Base-by-base conservation (phyloP, 2,113 vertebrate species). In the Oncorhynchus keta region DNA sequence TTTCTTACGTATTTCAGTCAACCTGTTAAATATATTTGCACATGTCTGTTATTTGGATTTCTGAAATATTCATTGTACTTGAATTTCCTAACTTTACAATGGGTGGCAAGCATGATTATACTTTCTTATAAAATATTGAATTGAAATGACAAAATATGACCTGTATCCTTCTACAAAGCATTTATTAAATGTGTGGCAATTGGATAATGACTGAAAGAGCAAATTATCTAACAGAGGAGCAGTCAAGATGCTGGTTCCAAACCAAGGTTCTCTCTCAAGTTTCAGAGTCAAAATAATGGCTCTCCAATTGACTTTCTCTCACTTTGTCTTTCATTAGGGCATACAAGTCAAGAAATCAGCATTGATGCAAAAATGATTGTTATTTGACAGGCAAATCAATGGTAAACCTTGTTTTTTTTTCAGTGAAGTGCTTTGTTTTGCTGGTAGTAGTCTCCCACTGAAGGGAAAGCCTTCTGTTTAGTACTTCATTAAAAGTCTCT, bases 401-500 rank as follows among this genome's bases (percentile, higher is more conserved):
- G 88, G 84, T 73, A 83, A 83, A 87, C 75, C 83, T 83, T 89
- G 83, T 87, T 88, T 86, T 82, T n/a, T 82, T 55, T 14, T 55
- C 51, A 79, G 74, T 82, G 74, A 81, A 89, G 82, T 88, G 82
- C 83, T 87, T 92, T 83, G 86, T 84, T 84, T 88, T 82, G 83
- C 84, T 81, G 4, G 81, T 83, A 89, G 51, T 89, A 61, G 92
- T 92, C 84, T 90, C 82, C 78, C 85, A 79, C 80, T 83, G 85
- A 79, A 88, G 85, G 89, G 88, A 87, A 55, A 91, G 88, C 92
- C 91, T 87, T 88, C 92, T 95, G 93, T 93, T 95, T 94, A 94
- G 94, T 93, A 95, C 95, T 95, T 96, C 94, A 94, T 95, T 96
- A 95, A 96, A 94, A 95, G 92, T 94, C 92, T 85, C 91, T 93